Conservation (phyloP, 1,140 invertebrate genomes). For the Drosophila hydei region DNA sequence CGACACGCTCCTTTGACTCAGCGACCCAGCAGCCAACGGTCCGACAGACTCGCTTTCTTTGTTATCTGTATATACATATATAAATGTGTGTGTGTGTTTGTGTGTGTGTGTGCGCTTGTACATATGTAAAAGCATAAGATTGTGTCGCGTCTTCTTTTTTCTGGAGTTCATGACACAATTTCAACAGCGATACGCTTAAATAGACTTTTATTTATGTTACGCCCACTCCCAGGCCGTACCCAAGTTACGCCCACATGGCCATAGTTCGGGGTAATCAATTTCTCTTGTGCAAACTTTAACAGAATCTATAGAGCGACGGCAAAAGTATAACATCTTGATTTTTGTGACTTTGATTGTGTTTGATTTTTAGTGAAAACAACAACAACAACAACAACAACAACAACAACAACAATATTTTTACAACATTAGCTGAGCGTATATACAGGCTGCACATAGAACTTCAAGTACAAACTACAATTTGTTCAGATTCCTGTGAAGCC, state of each 20-base stretch:
- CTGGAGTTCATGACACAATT: conserved; percentile 59
- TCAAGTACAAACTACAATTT: too few species aligned
- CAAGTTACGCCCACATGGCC: not conserved
- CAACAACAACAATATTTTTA: too few species aligned
- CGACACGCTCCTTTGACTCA: conserved; percentile 59
- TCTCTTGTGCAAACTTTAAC: conserved; percentile 25
- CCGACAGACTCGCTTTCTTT: conserved; percentile 43
- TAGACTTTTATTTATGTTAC: conserved; percentile 53
- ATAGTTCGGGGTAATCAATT: conserved; percentile 16
- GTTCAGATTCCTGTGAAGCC: too few species aligned
- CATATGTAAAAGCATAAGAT: conserved; percentile 18
- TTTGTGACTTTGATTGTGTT: too few species aligned
- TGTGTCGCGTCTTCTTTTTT: conserved; percentile 51
- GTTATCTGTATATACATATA: conserved; percentile 16
- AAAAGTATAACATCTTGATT: too few species aligned
- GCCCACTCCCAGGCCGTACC: not conserved
- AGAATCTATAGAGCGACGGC: conserved; percentile 2
- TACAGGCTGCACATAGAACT: too few species aligned
- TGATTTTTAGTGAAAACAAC: too few species aligned
- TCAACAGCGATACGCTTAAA: conserved; percentile 52
- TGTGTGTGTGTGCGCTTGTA: conserved; percentile 2
- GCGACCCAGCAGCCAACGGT: conserved; percentile 25
- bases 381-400: too few species aligned
- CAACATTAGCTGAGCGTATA: too few species aligned
- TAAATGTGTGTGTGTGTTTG: not conserved